Evolutionary conservation across 2,888 invertebrate species (phyloP).

Genomic region (Laothoe populi): DNA sequence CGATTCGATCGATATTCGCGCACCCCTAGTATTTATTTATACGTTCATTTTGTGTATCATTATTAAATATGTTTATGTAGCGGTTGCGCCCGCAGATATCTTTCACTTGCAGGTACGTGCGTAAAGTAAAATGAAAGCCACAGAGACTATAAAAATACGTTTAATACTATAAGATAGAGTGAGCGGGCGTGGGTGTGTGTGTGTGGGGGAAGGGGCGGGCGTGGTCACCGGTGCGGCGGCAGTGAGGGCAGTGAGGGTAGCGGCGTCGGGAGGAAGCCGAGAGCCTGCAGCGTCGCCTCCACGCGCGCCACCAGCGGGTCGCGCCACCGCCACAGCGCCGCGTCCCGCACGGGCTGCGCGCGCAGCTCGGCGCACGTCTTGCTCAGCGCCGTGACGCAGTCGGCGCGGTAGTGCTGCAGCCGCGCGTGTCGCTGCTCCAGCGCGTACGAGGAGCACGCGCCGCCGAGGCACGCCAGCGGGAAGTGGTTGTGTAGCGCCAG

Average conservation of each 20-base stretch:
- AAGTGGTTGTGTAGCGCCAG: slow-evolving; percentile 96
- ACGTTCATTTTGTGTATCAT: no score
- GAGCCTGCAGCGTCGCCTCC: slow-evolving; percentile 87
- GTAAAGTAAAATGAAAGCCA: slow-evolving; percentile 12
- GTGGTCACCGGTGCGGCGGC: slow-evolving; percentile 36
- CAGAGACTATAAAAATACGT: slow-evolving; percentile 65
- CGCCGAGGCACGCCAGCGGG: slow-evolving; percentile 94
- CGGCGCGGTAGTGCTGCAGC: slow-evolving; percentile 96
- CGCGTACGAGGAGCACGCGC: slow-evolving; percentile 93
- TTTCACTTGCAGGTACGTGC: no score
- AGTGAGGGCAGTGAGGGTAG: slow-evolving; percentile 40
- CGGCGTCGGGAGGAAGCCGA: slow-evolving; percentile 87
- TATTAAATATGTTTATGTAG: no score
- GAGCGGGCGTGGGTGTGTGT: background rate
- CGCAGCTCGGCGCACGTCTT: slow-evolving; percentile 93
- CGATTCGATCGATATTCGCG: no score
- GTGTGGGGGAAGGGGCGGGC: background rate
- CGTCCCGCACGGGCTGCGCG: slow-evolving; percentile 92
- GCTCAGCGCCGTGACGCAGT: slow-evolving; percentile 94
- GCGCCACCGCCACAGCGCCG: slow-evolving; percentile 95
- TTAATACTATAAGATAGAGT: slow-evolving; percentile 56
- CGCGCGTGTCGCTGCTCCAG: slow-evolving; percentile 93
- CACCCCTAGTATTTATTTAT: no score
- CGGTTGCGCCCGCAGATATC: no score
- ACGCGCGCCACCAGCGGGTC: slow-evolving; percentile 89